Evolutionary conservation across 2,888 invertebrate species (phyloP).

Genomic region (Synanthedon tipuliformis): DNA sequence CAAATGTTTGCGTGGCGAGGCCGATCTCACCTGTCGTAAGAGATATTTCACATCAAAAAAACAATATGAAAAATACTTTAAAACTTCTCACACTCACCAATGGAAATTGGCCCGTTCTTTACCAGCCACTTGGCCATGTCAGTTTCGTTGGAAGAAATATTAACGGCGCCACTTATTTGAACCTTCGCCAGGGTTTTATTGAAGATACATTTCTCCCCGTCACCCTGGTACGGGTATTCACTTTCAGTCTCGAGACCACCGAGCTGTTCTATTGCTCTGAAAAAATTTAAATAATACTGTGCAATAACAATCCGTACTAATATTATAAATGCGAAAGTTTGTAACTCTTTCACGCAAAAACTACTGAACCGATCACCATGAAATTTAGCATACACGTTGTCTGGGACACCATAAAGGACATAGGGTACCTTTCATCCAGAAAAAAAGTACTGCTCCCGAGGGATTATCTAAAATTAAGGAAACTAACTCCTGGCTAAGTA

Average conservation of each 20-base stretch:
- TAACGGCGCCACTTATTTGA: constrained; percentile 81
- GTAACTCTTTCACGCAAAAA: no score
- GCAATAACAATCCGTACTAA: neutral
- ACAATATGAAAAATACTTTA: neutral
- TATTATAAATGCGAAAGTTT: no score
- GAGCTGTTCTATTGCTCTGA: constrained; percentile 83
- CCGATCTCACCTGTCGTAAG: no score
- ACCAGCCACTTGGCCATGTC: constrained; percentile 93
- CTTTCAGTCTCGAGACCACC: constrained; percentile 91
- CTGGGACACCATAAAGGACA: no score
- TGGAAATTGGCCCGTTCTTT: constrained; percentile 91
- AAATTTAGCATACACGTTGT: no score
- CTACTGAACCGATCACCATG: no score
- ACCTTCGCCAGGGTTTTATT: constrained; percentile 74
- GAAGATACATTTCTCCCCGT: constrained; percentile 83
- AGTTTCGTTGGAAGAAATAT: constrained; percentile 88
- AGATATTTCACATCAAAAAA: neutral
- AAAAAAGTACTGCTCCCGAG: no score
- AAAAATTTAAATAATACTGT: constrained; percentile 10
- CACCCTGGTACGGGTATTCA: constrained; percentile 93
- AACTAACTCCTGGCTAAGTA: no score
- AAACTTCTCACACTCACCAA: constrained; percentile 65
- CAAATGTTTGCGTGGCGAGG: no score
- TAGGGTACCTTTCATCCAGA: no score
- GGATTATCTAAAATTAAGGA: no score